phyloP scores from a whole-genome alignment of 2,113 vertebrate genomes.

The Oryzias curvinotus region DNA sequence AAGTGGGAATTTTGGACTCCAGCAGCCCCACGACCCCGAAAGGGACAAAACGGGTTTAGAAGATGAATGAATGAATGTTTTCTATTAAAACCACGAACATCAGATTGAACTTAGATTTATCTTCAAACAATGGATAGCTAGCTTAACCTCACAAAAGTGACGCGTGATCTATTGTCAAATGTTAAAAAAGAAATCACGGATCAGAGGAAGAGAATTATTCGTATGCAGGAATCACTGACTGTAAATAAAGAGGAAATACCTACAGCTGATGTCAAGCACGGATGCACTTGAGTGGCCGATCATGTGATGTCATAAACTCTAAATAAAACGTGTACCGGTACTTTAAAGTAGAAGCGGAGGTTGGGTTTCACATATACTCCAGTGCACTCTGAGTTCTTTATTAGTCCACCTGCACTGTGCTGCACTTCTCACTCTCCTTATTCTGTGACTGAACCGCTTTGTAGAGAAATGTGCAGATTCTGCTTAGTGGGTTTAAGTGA shows the following conservation, averaged over 20 bases:
- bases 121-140: no score
- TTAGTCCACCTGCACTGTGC: neutral
- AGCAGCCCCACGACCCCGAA: no score
- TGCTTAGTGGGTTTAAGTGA: neutral
- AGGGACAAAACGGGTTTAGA: no score
- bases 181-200: neutral
- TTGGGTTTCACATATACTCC: neutral
- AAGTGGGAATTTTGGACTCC: no score
- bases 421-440: neutral
- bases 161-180: no score
- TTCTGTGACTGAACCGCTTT: neutral
- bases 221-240: conserved; percentile 23
- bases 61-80: no score
- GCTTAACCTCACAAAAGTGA: no score
- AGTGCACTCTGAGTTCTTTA: neutral
- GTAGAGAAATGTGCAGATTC: no score
- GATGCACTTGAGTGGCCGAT: conserved; percentile 45
- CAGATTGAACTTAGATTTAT: no score
- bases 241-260: conserved; percentile 24
- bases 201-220: conserved; percentile 48
- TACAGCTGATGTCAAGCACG: conserved; percentile 44
- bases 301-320: conserved; percentile 34
- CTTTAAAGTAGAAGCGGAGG: conserved; percentile 6
- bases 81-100: no score
- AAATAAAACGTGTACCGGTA: conserved; percentile 7